phyloP scores from a whole-genome alignment of 1,140 invertebrate species.

The Camponotus pennsylvanicus region DNA sequence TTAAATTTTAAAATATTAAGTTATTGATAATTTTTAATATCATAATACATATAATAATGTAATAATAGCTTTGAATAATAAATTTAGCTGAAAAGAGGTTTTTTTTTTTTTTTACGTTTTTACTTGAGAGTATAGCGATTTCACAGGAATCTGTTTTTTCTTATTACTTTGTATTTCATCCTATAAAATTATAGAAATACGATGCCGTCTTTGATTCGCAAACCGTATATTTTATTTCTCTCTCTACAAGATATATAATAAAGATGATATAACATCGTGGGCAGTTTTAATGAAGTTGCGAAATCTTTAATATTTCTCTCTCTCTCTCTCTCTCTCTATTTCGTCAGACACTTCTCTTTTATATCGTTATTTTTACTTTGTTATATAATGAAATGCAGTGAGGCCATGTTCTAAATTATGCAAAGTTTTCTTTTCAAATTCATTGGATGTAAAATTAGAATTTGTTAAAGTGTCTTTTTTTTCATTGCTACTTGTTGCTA shows the following conservation, averaged over 20 bases:
- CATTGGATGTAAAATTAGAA: constrained; percentile 14
- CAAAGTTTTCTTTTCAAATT: neutral
- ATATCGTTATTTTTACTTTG: neutral
- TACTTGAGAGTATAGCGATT: neutral
- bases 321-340: neutral
- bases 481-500: constrained; percentile 40
- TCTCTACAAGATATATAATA: neutral
- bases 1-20: neutral
- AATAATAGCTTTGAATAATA: neutral
- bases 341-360: neutral
- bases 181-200: constrained; percentile 22
- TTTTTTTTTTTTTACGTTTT: constrained; percentile 9
- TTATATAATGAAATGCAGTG: neutral
- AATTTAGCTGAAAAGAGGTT: constrained; percentile 8
- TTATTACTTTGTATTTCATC: constrained; percentile 7
- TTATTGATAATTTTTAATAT: neutral
- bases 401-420: neutral
- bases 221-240: constrained; percentile 39
- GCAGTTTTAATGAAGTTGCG: constrained; percentile 22
- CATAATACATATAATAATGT: constrained; percentile 2
- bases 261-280: neutral
- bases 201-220: constrained; percentile 1
- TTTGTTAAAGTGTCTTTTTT: neutral
- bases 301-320: constrained; percentile 4
- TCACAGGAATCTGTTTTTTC: neutral